phyloP scores from a whole-genome alignment of 2,888 invertebrate genomes.

The Drosophila helvetica region DNA sequence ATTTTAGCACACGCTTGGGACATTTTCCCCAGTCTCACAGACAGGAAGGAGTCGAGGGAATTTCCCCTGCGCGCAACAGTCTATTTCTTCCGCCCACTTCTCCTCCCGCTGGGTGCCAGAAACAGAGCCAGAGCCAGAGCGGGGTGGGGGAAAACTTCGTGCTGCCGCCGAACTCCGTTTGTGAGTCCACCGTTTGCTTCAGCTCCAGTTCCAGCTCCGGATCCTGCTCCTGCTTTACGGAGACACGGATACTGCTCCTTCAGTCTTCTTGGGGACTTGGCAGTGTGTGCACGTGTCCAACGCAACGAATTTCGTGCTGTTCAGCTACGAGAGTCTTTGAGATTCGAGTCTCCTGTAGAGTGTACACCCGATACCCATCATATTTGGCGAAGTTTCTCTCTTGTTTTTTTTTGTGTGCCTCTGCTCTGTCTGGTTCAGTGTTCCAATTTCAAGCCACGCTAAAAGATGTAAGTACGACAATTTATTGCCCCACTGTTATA shows the following conservation, averaged over 20 bases:
- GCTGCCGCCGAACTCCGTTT: constrained; percentile 59
- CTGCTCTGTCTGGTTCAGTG: not conserved
- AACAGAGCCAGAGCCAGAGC: no score
- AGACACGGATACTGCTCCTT: constrained; percentile 22
- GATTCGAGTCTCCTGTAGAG: not conserved
- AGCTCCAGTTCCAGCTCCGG: constrained; percentile 24
- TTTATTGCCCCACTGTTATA: constrained; percentile 29
- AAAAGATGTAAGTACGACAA: constrained; percentile 34
- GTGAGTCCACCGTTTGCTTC: constrained; percentile 32
- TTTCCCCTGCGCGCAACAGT: constrained; percentile 54
- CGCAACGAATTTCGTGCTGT: constrained; percentile 39
- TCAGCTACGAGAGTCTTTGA: not conserved
- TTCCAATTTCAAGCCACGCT: not conserved
- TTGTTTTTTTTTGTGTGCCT: not conserved
- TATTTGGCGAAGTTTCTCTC: constrained; percentile 34
- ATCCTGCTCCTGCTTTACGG: not conserved
- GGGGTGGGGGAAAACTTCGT: constrained; percentile 50
- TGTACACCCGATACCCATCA: not conserved
- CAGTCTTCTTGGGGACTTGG: constrained; percentile 76
- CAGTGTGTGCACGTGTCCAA: constrained; percentile 63
- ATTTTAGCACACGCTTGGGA: constrained; percentile 34
- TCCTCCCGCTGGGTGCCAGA: not conserved
- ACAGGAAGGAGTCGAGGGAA: constrained; percentile 26
- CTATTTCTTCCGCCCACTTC: constrained; percentile 16
- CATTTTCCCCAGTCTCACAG: constrained; percentile 26